Evolutionary conservation across 2,113 vertebrate genomes (phyloP).

Genomic region (Eira barbara): DNA sequence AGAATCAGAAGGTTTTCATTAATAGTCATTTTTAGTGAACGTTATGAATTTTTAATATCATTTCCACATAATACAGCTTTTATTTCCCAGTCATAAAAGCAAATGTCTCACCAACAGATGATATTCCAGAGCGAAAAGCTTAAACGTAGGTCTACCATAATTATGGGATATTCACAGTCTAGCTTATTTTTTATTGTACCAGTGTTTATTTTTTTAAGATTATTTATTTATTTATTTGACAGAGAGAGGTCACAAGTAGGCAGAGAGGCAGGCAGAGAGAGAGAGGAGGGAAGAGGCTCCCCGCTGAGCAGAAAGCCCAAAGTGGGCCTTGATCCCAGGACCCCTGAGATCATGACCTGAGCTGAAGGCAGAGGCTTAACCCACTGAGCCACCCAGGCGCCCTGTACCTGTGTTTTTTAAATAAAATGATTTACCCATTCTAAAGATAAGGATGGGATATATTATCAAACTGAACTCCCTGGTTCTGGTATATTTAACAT

Average conservation of each 20-base stretch:
- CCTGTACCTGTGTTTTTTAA: background rate
- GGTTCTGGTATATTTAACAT: background rate
- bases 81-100: background rate
- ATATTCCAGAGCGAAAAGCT: background rate
- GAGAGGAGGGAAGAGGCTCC: too few relatives aligned
- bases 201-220: background rate
- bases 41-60: background rate
- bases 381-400: too few relatives aligned
- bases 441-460: background rate
- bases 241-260: too few relatives aligned
- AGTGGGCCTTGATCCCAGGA: too few relatives aligned
- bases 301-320: too few relatives aligned
- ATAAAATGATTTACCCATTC: background rate
- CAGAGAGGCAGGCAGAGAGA: too few relatives aligned
- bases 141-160: background rate
- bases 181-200: background rate
- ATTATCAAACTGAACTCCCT: background rate
- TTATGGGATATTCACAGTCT: background rate
- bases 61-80: background rate
- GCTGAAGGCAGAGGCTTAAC: too few relatives aligned
- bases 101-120: background rate
- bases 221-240: too few relatives aligned
- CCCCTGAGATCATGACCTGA: too few relatives aligned
- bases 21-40: background rate
- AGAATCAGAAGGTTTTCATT: background rate